Evolutionary conservation across 1,140 invertebrate species (phyloP).

Genomic region (Anadara kagoshimensis): DNA sequence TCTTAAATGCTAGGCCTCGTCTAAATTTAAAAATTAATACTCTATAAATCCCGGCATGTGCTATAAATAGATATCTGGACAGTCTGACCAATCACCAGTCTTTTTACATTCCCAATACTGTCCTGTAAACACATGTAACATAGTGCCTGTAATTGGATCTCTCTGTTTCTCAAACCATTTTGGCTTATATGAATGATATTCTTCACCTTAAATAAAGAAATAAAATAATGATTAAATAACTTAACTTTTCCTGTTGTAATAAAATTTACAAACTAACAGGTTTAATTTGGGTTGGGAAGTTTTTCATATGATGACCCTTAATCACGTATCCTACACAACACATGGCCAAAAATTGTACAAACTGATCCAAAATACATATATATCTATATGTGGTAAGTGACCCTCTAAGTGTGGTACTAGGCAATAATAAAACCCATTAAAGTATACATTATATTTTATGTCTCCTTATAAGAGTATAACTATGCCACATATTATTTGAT

Average conservation of each 20-base stretch:
- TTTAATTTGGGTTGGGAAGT: not conserved
- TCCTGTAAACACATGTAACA: slow-evolving; percentile 89
- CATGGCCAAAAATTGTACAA: too few relatives aligned
- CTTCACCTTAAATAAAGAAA: slow-evolving; percentile 78
- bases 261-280: not conserved
- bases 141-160: slow-evolving; percentile 85
- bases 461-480: too few relatives aligned
- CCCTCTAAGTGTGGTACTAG: too few relatives aligned
- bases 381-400: too few relatives aligned
- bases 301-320: not conserved
- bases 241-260: not conserved
- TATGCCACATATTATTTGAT: too few relatives aligned
- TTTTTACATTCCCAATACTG: slow-evolving; percentile 96
- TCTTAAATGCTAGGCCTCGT: too few relatives aligned
- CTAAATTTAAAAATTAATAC: too few relatives aligned
- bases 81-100: slow-evolving; percentile 89
- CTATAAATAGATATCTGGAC: slow-evolving; percentile 89
- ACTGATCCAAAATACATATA: too few relatives aligned
- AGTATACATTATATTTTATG: too few relatives aligned
- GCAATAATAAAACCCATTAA: too few relatives aligned
- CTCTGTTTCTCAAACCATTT: slow-evolving; percentile 92
- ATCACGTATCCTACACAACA: not conserved
- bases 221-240: slow-evolving; percentile 35
- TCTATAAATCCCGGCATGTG: not conserved
- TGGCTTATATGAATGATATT: slow-evolving; percentile 86